A percentile compares a stretch with the other conserved stretches of the same genome.
Conservation (phyloP, 2,888 invertebrate species). For the Deilephila porcellus region DNA sequence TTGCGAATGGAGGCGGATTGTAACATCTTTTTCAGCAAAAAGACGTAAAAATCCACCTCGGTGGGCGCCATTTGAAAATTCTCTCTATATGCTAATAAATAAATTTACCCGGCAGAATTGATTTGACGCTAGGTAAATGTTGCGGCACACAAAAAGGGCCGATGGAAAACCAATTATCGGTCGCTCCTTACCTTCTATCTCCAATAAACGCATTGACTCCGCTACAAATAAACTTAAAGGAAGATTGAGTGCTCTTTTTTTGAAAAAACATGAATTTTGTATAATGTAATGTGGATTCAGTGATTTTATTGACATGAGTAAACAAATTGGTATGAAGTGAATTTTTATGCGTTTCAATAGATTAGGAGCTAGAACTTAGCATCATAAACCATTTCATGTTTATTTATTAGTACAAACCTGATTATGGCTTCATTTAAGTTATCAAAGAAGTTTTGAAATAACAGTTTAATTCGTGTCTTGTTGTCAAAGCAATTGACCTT, state of each 20-base stretch:
- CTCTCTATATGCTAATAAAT: conserved; percentile 78
- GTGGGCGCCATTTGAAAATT: conserved; percentile 42
- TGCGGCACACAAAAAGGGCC: conserved; percentile 55
- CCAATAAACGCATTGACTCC: conserved; percentile 52
- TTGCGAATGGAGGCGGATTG: conserved; percentile 16
- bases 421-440: too few relatives aligned
- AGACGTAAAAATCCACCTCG: conserved; percentile 6
- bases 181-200: conserved; percentile 47
- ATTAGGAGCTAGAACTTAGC: too few relatives aligned
- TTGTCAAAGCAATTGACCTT: too few relatives aligned
- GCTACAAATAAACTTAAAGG: conserved; percentile 33
- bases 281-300: neutral
- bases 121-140: conserved; percentile 66
- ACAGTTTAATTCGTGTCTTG: too few relatives aligned
- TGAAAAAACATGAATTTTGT: conserved; percentile 32
- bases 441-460: too few relatives aligned
- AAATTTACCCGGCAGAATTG: conserved; percentile 67
- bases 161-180: conserved; percentile 69
- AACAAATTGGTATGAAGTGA: neutral
- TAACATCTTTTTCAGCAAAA: conserved; percentile 17
- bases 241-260: conserved; percentile 12
- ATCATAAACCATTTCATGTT: too few relatives aligned
- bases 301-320: neutral
- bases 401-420: too few relatives aligned
- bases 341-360: too few relatives aligned